Evolutionary conservation across 1,140 invertebrate genomes (phyloP), one percentile per base, ranked within the genome.

Genomic region (Dendroctonus valens): DNA sequence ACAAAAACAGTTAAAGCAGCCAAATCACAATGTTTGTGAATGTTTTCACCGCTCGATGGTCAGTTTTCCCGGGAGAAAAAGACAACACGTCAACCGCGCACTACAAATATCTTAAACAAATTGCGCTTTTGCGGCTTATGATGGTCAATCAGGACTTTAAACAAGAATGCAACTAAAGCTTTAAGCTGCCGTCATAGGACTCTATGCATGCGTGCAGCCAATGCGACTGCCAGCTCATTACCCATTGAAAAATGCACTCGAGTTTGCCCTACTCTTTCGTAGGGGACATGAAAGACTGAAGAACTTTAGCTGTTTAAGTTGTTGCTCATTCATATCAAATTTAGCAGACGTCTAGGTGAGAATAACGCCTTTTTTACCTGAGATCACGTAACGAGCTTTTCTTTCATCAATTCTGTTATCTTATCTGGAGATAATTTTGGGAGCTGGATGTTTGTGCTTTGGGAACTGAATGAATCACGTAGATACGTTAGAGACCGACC

Each of bases 171-270:
- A n/a, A 15, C n/a, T 12, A 9, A n/a, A 14, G 50, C n/a, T 41
- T 11, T 41, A 37, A 40, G 46, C 11, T 48, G 44, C 14, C 48
- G 58, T 42, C 44, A 59, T 39, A 42, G 59, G 8, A 50, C 49
- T 62, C 49, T 62, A 62, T 62, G 59, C 51, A 59, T 50, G 46
- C 58, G 51, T 63, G 60, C 60, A 63, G 37, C 26, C 50, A 53
- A 54, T 54, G 60, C 50, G 60, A 57, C 58, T 59, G 58, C 46
- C 54, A 39, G 40, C 41, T 53, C n/a, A 49, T 66, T 66, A 60
- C 48, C 64, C 64, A 66, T 66, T 66, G 64, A 66, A 66, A 60
- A 66, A 66, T 59, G 57, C 55, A 59, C 41, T 52, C 55, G 48
- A 41, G 8, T 9, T 54, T 54, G 64, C 64, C 64, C 55, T 66